These are phyloP conservation scores for Sinhomidia bicolor DNA, from an alignment of 2,888 invertebrate species.

Conservation along the genomic window DNA sequence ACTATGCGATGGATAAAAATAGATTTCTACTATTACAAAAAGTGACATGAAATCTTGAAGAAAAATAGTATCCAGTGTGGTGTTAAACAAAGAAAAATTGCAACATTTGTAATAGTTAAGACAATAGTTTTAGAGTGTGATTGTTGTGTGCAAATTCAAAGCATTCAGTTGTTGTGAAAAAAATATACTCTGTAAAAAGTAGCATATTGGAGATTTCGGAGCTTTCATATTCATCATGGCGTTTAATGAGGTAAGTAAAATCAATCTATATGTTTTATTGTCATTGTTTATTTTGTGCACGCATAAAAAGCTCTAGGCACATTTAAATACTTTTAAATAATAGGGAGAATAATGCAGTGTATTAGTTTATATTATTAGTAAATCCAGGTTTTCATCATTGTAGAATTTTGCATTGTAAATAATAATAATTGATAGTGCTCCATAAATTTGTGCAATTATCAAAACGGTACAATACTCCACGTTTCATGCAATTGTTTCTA, in stretches of 20 bases:
- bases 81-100: neutral
- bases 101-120: neutral
- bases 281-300: no score
- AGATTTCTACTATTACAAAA: neutral
- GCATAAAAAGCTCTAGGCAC: no score
- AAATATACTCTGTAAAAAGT: no score
- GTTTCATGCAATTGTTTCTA: neutral
- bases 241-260: slow-evolving; percentile 64
- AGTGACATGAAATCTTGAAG: neutral
- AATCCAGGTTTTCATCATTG: neutral
- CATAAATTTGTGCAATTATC: no score
- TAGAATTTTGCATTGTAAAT: no score
- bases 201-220: no score
- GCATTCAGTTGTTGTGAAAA: no score
- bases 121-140: neutral
- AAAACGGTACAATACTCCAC: neutral
- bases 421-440: no score
- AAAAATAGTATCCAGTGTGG: neutral
- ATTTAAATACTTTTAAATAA: no score
- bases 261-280: no score
- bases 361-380: no score
- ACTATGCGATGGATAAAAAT: neutral
- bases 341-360: no score
- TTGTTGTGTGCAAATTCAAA: neutral
- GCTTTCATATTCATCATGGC: slow-evolving; percentile 55